Conservation (phyloP, 2,888 invertebrate species). For the Erebia aethiops region DNA sequence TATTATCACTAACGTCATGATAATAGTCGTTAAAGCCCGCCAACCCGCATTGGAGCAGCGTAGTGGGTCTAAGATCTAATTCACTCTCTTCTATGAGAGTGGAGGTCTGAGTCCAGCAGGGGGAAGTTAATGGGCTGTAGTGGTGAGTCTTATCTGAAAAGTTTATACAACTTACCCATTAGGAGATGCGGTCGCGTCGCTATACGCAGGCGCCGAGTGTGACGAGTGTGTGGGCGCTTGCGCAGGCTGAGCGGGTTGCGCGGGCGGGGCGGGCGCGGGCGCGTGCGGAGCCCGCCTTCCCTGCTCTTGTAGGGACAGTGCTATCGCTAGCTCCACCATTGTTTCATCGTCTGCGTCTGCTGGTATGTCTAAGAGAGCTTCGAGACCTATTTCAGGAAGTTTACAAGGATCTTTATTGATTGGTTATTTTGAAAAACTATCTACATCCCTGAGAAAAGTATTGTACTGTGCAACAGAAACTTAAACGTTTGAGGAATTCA, state of each 20-base stretch:
- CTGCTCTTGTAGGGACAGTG: constrained; percentile 94
- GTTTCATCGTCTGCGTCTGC: constrained; percentile 98
- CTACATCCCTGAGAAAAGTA: too few species aligned
- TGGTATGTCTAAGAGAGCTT: constrained; percentile 92
- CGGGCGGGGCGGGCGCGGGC: constrained; percentile 46
- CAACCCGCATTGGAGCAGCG: too few species aligned
- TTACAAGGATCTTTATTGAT: not conserved
- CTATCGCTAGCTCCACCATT: constrained; percentile 98
- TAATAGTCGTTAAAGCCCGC: too few species aligned
- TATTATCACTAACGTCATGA: too few species aligned
- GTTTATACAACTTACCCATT: constrained; percentile 63
- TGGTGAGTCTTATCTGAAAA: too few species aligned
- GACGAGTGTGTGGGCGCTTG: constrained; percentile 68
- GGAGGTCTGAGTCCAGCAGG: too few species aligned
- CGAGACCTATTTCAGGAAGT: constrained; percentile 80
- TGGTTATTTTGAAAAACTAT: not conserved
- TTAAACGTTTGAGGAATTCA: too few species aligned
- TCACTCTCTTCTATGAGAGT: too few species aligned
- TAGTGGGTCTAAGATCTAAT: too few species aligned
- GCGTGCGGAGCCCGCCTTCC: constrained; percentile 63
- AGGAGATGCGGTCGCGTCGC: constrained; percentile 92
- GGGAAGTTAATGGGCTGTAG: too few species aligned
- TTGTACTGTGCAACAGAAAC: too few species aligned
- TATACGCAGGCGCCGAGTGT: constrained; percentile 79
- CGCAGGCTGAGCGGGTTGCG: constrained; percentile 32